Evolutionary conservation across 2,113 vertebrate genomes (phyloP), one percentile per base, ranked within the genome.

Genomic region (Plecturocebus donacophilus): DNA sequence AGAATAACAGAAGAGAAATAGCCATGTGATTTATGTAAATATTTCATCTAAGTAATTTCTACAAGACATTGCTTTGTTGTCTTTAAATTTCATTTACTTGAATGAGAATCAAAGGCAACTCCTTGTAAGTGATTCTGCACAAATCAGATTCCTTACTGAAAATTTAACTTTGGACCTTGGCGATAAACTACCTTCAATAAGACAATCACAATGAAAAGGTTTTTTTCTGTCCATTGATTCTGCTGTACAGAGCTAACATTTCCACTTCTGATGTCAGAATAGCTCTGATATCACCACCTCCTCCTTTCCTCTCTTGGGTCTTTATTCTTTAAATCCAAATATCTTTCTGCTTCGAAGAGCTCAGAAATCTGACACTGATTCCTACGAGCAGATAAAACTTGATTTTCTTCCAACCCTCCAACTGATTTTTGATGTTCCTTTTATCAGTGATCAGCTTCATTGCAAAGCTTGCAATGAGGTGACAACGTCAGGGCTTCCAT

Each of bases 121-220:
- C 5, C 49, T 89, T 97, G 68, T 94, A 77, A 75, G 83, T 87
- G 85, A 70, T 79, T 91, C 88, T 94, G 25, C 77, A 91, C 98
- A 56, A n/a, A 93, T 66, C 42, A 93, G 10, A 42, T 49, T 95
- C 75, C 70, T 91, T 94, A 88, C 79, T 97, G 87, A n/a, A 97
- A 97, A 94, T 95, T 98, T 97, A 84, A 40, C 87, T 98, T 98
- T 96, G 77, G 79, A 95, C 79, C n/a, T 42, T 70, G 80, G 23
- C 61, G 84, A 94, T 96, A 94, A 87, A 93, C 45, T 96, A 88
- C 86, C 95, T 98, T 93, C 92, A 58, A n/a, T 83, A 96, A 90
- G 95, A 95, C 83, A 97, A 91, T 93, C 79, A 47, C 90, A 54
- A 71, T 89, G 27, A 95, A 97, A 96, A 85, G 95, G 92, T n/a